Percentiles rank a stretch among this genome's conserved stretches.
Evolutionary conservation across 30 jellyfish, hydroid and myxozoan genomes (phyloP).

Genomic region (Hydractinia symbiolongicarpus): DNA sequence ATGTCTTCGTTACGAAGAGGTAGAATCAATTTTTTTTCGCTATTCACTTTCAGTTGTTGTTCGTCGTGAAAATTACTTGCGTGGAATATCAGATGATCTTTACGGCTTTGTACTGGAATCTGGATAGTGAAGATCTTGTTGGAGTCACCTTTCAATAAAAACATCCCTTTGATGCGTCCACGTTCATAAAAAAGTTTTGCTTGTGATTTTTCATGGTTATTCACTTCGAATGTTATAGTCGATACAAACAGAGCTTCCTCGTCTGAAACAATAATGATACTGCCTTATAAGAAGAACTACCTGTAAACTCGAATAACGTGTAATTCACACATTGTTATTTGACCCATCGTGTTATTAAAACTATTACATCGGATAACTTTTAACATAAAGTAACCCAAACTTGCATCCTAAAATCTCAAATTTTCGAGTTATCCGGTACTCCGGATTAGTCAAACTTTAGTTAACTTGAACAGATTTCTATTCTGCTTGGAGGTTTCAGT

Average conservation of each 20-base stretch:
- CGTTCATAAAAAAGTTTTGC: background rate
- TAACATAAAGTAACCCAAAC: too few relatives aligned
- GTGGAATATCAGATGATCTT: background rate
- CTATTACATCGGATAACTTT: too few relatives aligned
- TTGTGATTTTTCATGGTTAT: background rate
- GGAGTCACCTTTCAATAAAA: slow-evolving; percentile 2
- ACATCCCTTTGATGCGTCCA: background rate
- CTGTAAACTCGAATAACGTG: too few relatives aligned
- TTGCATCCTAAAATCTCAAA: too few relatives aligned
- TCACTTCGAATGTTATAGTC: background rate
- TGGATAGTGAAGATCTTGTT: background rate
- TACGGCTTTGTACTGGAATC: background rate
- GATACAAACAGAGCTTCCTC: slow-evolving; percentile 8
- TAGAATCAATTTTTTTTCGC: background rate
- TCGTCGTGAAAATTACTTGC: background rate
- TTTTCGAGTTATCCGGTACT: too few relatives aligned
- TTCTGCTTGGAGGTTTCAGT: too few relatives aligned
- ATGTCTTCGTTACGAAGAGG: background rate
- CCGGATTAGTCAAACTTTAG: too few relatives aligned
- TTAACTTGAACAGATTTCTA: too few relatives aligned
- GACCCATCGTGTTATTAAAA: too few relatives aligned
- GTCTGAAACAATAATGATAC: background rate
- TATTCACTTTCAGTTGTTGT: background rate
- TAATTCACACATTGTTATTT: too few relatives aligned
- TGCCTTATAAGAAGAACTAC: too few relatives aligned